Conservation (phyloP, 2,888 invertebrate genomes). For the Dioctria rufipes region DNA sequence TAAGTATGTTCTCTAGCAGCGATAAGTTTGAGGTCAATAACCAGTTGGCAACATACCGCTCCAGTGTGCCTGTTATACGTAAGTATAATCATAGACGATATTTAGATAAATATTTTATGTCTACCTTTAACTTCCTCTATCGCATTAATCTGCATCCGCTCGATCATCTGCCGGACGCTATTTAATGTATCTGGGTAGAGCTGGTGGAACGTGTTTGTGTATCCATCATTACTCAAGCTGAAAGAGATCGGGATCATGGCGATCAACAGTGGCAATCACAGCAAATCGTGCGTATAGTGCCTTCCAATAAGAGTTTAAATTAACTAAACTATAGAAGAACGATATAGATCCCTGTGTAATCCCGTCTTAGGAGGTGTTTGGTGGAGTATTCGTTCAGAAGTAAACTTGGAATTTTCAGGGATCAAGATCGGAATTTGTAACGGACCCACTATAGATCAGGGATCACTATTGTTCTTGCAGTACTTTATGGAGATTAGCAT, state of each 20-base stretch:
- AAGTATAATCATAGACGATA: not conserved
- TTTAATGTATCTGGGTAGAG: not conserved
- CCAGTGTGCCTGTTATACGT: too few relatives aligned
- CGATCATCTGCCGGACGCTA: slow-evolving; percentile 5
- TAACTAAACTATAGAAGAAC: too few relatives aligned
- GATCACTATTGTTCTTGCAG: slow-evolving; percentile 5
- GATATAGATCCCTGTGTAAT: too few relatives aligned
- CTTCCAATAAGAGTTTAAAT: not conserved
- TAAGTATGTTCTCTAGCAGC: too few relatives aligned
- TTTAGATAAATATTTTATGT: not conserved
- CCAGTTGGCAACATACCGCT: too few relatives aligned
- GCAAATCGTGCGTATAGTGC: slow-evolving; percentile 30
- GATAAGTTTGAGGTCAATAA: too few relatives aligned
- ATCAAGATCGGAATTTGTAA: not conserved
- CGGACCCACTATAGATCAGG: not conserved
- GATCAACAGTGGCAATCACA: slow-evolving; percentile 35
- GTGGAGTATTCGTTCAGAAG: too few relatives aligned
- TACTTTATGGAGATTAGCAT: slow-evolving; percentile 16
- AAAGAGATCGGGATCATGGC: slow-evolving; percentile 11
- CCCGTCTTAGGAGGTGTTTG: too few relatives aligned
- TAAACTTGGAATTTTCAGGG: not conserved
- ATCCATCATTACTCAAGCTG: not conserved
- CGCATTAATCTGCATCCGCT: slow-evolving; percentile 28
- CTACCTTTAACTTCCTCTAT: not conserved
- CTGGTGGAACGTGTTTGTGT: not conserved